Percentiles rank a stretch among this genome's conserved stretches.
These are phyloP conservation scores for Eolophus roseicapilla DNA, from an alignment of 2,113 vertebrate genomes.

Conservation along the genomic window DNA sequence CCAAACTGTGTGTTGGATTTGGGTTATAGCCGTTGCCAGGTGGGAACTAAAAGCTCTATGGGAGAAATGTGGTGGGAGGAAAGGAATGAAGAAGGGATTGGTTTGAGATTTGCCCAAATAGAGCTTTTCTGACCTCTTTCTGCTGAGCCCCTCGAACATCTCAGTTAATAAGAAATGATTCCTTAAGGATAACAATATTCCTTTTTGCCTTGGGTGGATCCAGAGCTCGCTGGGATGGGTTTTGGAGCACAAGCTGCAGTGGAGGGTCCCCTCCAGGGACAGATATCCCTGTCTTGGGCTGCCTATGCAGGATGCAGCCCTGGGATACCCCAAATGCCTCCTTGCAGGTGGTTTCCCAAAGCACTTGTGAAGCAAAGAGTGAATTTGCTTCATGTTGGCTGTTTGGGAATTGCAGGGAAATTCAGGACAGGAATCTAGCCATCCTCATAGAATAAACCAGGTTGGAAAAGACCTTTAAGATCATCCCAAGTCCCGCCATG, in stretches of 20 bases:
- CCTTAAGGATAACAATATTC: background rate
- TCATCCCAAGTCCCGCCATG: background rate
- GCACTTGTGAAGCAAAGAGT: background rate
- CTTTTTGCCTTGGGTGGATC: background rate
- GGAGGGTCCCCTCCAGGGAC: background rate
- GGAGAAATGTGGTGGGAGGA: background rate
- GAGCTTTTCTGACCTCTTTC: slow-evolving; percentile 45
- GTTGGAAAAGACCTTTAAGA: background rate
- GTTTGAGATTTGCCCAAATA: slow-evolving; percentile 47
- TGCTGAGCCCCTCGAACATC: slow-evolving; percentile 44
- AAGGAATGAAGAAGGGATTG: background rate
- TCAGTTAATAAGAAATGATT: slow-evolving; percentile 41
- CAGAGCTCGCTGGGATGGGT: background rate
- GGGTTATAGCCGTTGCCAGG: background rate
- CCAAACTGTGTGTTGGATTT: background rate
- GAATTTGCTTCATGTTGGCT: background rate
- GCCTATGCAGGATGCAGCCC: background rate
- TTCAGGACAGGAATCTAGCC: background rate
- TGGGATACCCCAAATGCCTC: background rate
- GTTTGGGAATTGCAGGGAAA: background rate
- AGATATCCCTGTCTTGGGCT: background rate
- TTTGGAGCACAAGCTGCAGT: background rate
- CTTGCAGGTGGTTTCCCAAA: background rate
- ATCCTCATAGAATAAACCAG: background rate
- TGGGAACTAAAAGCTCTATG: background rate